Conservation (phyloP, 2,888 invertebrate genomes). For the Liopterus haemorrhoidalis region DNA sequence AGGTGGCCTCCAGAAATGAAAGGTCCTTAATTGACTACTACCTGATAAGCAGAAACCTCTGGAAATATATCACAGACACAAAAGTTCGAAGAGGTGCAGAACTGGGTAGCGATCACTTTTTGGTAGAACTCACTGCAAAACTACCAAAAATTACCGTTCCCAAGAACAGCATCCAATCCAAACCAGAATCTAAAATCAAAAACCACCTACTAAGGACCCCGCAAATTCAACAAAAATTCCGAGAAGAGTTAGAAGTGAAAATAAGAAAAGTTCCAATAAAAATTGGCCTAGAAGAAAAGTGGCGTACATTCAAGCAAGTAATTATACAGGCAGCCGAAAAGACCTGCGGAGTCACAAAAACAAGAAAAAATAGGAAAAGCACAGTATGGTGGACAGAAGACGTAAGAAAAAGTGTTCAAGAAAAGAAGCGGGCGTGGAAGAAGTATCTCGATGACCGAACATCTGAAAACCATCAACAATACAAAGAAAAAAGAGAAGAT, state of each 20-base stretch:
- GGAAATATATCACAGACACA: slow-evolving; percentile 3
- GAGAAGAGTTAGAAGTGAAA: not conserved
- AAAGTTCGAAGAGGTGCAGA: slow-evolving; percentile 1
- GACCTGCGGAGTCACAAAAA: not conserved
- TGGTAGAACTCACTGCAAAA: too few species aligned
- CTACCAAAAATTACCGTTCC: too few species aligned
- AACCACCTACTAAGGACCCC: not conserved
- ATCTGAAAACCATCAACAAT: slow-evolving; percentile 2
- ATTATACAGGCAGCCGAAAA: slow-evolving; percentile 1
- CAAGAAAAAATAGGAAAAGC: not conserved
- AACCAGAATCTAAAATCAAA: slow-evolving; percentile 5
- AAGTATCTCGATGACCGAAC: not conserved
- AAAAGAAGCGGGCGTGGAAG: slow-evolving; percentile 8
- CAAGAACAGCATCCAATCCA: too few species aligned
- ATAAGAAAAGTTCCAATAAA: not conserved
- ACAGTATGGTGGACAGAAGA: slow-evolving; percentile 6
- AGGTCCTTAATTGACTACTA: slow-evolving; percentile 8
- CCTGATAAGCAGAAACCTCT: not conserved
- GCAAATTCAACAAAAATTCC: not conserved
- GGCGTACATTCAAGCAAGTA: not conserved
- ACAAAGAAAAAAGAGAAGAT: slow-evolving; percentile 5
- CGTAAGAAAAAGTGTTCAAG: not conserved
- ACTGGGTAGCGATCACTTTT: slow-evolving; percentile 4
- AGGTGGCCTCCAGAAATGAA: not conserved
- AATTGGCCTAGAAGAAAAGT: slow-evolving; percentile 1